These are phyloP conservation scores for Macrotus californicus DNA, from an alignment of 2,113 vertebrate genomes.

Conservation along the genomic window DNA sequence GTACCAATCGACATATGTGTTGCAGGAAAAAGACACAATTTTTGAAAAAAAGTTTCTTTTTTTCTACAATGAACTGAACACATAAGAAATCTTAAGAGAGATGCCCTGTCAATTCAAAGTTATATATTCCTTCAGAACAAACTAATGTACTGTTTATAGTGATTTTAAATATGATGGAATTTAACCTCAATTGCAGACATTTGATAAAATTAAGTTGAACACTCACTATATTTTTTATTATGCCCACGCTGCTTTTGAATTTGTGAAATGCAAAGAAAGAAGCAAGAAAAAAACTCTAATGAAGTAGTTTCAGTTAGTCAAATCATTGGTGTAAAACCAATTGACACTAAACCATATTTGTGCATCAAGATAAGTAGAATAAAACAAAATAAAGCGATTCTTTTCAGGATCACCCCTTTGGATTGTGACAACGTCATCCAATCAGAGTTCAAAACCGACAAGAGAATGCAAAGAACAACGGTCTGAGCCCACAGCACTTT, in stretches of 20 bases:
- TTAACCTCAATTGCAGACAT: not conserved
- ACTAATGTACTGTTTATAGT: not conserved
- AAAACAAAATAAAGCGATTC: not conserved
- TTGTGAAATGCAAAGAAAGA: not conserved
- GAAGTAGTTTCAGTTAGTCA: not conserved
- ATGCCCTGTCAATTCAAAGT: not conserved
- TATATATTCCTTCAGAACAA: not conserved
- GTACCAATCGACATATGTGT: not conserved
- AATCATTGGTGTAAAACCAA: not conserved
- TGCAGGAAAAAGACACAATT: not conserved
- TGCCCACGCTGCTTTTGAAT: not conserved
- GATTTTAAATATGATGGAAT: slow-evolving; percentile 1
- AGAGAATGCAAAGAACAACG: not conserved
- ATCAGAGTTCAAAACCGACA: not conserved
- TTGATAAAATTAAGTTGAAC: slow-evolving; percentile 16
- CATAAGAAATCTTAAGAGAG: not conserved
- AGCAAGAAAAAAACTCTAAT: not conserved
- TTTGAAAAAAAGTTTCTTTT: not conserved
- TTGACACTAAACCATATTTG: not conserved
- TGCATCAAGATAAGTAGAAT: not conserved
- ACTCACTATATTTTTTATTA: not conserved
- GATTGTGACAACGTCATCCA: not conserved
- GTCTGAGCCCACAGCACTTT: not conserved
- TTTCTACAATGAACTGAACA: not conserved
- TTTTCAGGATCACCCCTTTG: not conserved